Base-by-base conservation (phyloP, 2,113 vertebrate genomes). In the Bambusicola thoracicus region DNA sequence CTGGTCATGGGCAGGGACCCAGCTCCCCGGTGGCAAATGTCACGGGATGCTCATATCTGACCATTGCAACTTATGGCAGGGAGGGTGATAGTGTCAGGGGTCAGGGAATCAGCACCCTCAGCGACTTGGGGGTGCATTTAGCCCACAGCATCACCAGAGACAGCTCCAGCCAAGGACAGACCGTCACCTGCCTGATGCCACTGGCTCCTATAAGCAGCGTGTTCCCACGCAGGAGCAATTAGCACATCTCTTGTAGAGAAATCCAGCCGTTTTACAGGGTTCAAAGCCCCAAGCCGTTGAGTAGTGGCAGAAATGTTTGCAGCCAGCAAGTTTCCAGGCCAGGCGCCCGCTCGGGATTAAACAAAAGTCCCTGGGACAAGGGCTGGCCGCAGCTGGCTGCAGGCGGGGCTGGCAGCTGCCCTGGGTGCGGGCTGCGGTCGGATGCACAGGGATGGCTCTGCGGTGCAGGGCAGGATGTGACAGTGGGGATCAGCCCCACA, bases 281-380 rank as follows among this genome's bases (percentile, higher is more conserved):
- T 53, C 85, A 72, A 82, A 36, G 7, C 80, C 81, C 25, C 24
- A 58, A 73, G 81, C 62, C 62, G 93, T 90, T 48, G 44, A 93
- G 78, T 83, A 86, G 89, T 36, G 38, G 70, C 74, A 82, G 85
- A 80, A 92, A 74, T 24, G 68, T 78, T 87, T 92, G 85, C 85
- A 89, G 93, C 75, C 82, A 92, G 51, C 43, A 81, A 90, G 73
- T 94, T 95, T 96, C 82, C 81, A 96, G 87, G 93, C 85, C 87
- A 72, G 68, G 43, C 2, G 38, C 89, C 79, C 72, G 14, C 21
- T 92, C 1, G 0, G 48, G 59, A 89, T 93, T 85, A 91, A 93
- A 92, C 34, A 85, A 25, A 85, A 95, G 49, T 87, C 67, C 67
- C 46, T 27, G 36, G 44, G 74, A 69, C 0, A 1, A 7, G 72